These are phyloP conservation scores for Acutogordius australiensis DNA, from an alignment of 2,888 invertebrate species.

Conservation along the genomic window DNA sequence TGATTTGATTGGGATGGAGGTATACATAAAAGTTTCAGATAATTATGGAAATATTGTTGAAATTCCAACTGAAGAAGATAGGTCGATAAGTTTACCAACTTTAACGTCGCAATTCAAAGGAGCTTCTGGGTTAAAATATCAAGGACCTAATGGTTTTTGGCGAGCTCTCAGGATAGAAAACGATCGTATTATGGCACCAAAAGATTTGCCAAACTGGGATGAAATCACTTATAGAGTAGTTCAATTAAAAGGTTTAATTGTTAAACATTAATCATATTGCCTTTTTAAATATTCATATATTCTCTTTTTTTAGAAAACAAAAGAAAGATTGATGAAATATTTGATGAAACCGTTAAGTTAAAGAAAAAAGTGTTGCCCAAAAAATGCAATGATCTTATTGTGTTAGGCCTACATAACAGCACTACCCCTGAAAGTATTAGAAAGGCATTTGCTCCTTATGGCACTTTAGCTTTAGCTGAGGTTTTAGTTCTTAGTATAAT, in stretches of 20 bases:
- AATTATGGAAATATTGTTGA: constrained; percentile 35
- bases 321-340: constrained; percentile 8
- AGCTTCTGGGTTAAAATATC: constrained; percentile 78
- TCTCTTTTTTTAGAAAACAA: not conserved
- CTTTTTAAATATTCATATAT: not conserved
- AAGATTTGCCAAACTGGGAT: not conserved
- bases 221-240: not conserved
- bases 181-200: not conserved
- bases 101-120: constrained; percentile 85
- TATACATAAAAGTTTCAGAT: constrained; percentile 26
- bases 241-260: constrained; percentile 1
- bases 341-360: not conserved
- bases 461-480: constrained; percentile 88
- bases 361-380: not conserved
- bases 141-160: constrained; percentile 34
- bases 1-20: too few species aligned
- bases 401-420: constrained; percentile 85
- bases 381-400: constrained; percentile 79
- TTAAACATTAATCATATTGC: not conserved
- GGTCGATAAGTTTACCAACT: constrained; percentile 64
- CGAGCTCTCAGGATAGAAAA: not conserved
- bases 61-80: constrained; percentile 70
- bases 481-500: constrained; percentile 22
- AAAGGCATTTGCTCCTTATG: constrained; percentile 83
- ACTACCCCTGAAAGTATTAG: constrained; percentile 74